Conservation (phyloP, 2,888 invertebrate genomes). For the Apamea epomidion region DNA sequence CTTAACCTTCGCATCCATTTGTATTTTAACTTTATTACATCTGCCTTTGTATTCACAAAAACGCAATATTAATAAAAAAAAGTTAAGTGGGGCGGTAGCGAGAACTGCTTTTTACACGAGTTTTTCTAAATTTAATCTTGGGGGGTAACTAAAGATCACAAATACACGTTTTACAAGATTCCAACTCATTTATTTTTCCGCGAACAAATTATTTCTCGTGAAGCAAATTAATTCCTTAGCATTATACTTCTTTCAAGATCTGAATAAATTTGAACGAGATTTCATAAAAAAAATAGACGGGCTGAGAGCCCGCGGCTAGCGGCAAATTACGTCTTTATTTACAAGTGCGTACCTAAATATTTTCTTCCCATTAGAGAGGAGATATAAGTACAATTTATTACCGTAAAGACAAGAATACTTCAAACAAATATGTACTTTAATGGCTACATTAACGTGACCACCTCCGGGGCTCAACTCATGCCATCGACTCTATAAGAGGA, state of each 20-base stretch:
- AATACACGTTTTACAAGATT: conserved; percentile 84
- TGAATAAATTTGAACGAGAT: conserved; percentile 88
- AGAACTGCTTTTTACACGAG: conserved; percentile 72
- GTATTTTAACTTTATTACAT: conserved; percentile 51
- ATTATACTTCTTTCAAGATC: conserved; percentile 88
- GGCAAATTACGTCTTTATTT: conserved; percentile 89
- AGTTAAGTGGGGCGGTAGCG: conserved; percentile 66
- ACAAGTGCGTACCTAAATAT: conserved; percentile 79
- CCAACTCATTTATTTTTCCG: conserved; percentile 86
- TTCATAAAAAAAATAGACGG: conserved; percentile 85
- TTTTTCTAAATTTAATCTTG: conserved; percentile 80
- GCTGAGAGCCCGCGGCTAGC: conserved; percentile 84
- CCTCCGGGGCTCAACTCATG: background rate
- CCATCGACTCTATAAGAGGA: background rate
- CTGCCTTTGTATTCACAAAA: conserved; percentile 54
- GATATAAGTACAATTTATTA: conserved; percentile 52
- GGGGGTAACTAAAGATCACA: conserved; percentile 82
- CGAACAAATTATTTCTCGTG: conserved; percentile 84
- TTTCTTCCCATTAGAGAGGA: conserved; percentile 72
- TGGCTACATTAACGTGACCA: background rate
- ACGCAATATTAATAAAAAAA: conserved; percentile 57
- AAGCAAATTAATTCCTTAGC: conserved; percentile 88
- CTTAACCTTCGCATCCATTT: conserved; percentile 38
- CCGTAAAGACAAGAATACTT: conserved; percentile 31
- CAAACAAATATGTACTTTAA: background rate